phyloP scores from a whole-genome alignment of 2,888 invertebrate species.

The Dolichomitus sp. region DNA sequence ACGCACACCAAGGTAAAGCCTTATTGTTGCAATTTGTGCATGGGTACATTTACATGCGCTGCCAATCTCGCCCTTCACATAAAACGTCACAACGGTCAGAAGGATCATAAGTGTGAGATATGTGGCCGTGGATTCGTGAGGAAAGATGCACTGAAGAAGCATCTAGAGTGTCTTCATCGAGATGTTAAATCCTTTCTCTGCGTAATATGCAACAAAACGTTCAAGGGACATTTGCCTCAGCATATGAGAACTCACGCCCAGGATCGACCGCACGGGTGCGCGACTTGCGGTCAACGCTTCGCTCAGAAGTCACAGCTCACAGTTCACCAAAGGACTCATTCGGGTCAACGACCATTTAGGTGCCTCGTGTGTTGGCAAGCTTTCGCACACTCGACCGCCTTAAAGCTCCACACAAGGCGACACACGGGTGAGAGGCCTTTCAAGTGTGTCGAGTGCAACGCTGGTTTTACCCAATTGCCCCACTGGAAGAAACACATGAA shows the following conservation, averaged over 20 bases:
- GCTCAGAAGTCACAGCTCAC: constrained; percentile 94
- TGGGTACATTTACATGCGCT: constrained; percentile 89
- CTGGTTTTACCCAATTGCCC: constrained; percentile 93
- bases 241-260: constrained; percentile 94
- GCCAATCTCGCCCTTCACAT: constrained; percentile 86
- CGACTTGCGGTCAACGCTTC: constrained; percentile 92
- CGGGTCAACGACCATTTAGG: constrained; percentile 93
- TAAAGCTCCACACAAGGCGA: constrained; percentile 93
- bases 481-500: constrained; percentile 96
- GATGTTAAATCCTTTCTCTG: constrained; percentile 93
- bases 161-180: constrained; percentile 92
- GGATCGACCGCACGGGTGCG: constrained; percentile 92
- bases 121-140: constrained; percentile 93
- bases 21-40: constrained; percentile 91
- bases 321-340: constrained; percentile 94
- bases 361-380: constrained; percentile 93
- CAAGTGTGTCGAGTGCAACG: constrained; percentile 89
- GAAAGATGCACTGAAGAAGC: constrained; percentile 92
- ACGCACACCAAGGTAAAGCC: constrained; percentile 92
- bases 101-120: constrained; percentile 92
- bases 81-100: constrained; percentile 91
- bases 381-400: constrained; percentile 94
- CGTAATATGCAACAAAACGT: constrained; percentile 92
- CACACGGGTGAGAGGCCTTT: constrained; percentile 96
- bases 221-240: constrained; percentile 93